Evolutionary conservation across 2,113 vertebrate species (phyloP), one percentile per base, ranked within the genome.

Genomic region (Opisthocomus hoazin): DNA sequence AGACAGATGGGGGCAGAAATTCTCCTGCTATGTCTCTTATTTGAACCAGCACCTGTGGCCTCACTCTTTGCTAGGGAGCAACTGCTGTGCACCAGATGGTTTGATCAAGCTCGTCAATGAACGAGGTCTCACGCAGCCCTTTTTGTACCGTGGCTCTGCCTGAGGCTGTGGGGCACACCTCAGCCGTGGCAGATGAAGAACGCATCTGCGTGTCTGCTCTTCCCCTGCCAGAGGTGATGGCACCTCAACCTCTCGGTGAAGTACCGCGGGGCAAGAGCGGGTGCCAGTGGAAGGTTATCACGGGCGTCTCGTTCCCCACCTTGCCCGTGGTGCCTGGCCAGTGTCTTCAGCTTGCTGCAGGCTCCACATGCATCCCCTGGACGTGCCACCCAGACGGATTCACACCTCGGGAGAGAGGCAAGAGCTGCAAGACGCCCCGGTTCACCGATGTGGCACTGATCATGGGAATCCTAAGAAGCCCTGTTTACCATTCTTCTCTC

Each of bases 151-250:
- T n/a, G 12, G 1, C 48, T 45, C 70, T 87, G 53, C 41, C 36
- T 0, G 0, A 39, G 60, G 65, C 41, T 45, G 1, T 20, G n/a
- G 54, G 32, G 2, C 10, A 4, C 30, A 37, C 6, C 41, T 30
- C 22, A 43, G 0, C 29, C 3, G 1, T 2, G 4, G 24, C 6
- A 80, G 20, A 57, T 39, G 34, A 43, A 24, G 68, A 57, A 16
- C 5, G 1, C 26, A 13, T 58, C 43, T 53, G 21, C 1, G 0
- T 16, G 9, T 41, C 81, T 76, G 22, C 53, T 78, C 21, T 24
- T 53, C 60, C 39, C 17, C 51, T 85, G 46, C 12, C 0, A 0
- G 12, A 27, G 26, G 32, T 64, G 53, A 34, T 0, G 0, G 34
- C 21, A 41, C 18, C 45, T 81, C 30, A 29, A 7, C 37, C 24